phyloP scores from a whole-genome alignment of 2,888 invertebrate genomes.

The Acleris cristana region DNA sequence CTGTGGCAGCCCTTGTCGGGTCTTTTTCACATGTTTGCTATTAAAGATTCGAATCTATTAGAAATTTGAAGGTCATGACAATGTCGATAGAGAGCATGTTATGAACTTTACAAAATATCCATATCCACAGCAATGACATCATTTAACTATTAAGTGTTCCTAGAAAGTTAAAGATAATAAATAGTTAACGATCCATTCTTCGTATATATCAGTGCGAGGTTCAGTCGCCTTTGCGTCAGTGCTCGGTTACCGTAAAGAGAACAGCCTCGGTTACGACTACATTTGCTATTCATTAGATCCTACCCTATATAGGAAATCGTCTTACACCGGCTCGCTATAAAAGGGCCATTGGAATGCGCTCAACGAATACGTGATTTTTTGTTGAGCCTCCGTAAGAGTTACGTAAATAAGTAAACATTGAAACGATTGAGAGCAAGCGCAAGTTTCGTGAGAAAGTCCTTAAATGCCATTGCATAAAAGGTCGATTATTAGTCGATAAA shows the following conservation, averaged over 20 bases:
- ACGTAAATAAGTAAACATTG: constrained; percentile 52
- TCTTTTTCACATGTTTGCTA: too few relatives aligned
- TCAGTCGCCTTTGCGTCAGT: constrained; percentile 52
- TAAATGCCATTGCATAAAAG: background rate
- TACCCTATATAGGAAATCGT: constrained; percentile 68
- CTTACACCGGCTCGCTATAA: constrained; percentile 59
- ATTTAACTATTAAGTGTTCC: background rate
- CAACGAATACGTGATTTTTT: constrained; percentile 55
- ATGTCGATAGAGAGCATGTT: too few relatives aligned
- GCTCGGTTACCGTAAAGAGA: constrained; percentile 54
- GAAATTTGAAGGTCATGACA: too few relatives aligned
- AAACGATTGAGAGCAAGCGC: constrained; percentile 19
- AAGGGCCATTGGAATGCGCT: constrained; percentile 59
- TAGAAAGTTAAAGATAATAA: background rate
- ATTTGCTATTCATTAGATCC: constrained; percentile 75
- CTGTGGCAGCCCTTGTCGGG: too few relatives aligned
- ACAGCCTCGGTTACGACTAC: constrained; percentile 60
- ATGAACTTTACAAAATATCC: too few relatives aligned
- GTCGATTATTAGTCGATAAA: background rate
- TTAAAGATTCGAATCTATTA: too few relatives aligned
- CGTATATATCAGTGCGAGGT: constrained; percentile 36
- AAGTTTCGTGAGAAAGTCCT: constrained; percentile 37
- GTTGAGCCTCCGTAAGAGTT: constrained; percentile 56
- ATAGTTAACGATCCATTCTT: background rate
- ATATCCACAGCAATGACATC: background rate